Evolutionary conservation across 2,113 vertebrate genomes (phyloP).

Genomic region (Falco punctatus): DNA sequence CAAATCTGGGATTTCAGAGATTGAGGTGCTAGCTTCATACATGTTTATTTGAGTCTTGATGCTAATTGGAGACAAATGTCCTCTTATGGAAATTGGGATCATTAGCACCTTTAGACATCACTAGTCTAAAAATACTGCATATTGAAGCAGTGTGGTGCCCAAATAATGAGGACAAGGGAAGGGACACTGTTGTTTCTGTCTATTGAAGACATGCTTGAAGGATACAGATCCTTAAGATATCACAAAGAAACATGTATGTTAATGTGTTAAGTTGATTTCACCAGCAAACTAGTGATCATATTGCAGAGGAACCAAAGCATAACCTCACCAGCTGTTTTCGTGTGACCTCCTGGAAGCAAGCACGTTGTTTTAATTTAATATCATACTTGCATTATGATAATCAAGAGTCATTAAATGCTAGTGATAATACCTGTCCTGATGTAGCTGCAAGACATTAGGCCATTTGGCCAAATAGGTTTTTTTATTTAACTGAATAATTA

Average conservation of each 20-base stretch:
- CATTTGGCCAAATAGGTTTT: background rate
- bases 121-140: background rate
- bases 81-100: background rate
- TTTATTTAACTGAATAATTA: background rate
- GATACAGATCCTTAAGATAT: background rate
- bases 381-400: background rate
- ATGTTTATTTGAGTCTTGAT: background rate
- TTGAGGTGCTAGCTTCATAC: rapidly evolving
- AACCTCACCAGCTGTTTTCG: constrained; percentile 12
- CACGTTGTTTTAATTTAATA: background rate
- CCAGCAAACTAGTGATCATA: background rate
- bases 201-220: background rate
- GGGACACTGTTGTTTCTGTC: background rate
- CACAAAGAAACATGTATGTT: background rate
- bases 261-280: background rate
- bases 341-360: background rate
- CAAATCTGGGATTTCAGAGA: background rate
- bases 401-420: background rate
- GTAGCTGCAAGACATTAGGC: background rate
- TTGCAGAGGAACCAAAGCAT: background rate
- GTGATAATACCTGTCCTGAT: background rate
- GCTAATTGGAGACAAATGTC: background rate
- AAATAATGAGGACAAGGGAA: background rate
- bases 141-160: background rate
- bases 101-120: background rate